Base-by-base conservation (phyloP, 2,797 vertebrate genomes). In the Xenopus petersii region DNA sequence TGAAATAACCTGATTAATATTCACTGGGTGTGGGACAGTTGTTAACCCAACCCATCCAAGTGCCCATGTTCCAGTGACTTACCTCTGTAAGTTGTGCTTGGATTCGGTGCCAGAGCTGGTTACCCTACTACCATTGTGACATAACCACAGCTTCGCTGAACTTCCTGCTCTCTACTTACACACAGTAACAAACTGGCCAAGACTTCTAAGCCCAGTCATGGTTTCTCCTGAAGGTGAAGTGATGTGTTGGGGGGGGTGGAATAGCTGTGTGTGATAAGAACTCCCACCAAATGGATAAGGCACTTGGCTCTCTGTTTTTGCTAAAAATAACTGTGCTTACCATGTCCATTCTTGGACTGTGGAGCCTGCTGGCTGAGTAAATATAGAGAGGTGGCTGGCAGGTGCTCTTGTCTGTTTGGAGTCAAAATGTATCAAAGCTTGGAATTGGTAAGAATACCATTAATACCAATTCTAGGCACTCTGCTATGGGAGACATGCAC, bases 341-440 rank as follows among this genome's bases (percentile, higher is more conserved):
- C 51, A 94, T 90, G 92, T 93, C 93, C 93, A 93, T 94, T 93
- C 93, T 92, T 89, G 93, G 93, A 89, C 81, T 86, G 85, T 80
- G 69, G 64, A 75, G 74, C 83, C 81, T 74, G 80, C 71, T 49
- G 79, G 77, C 83, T 82, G 90, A 92, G 94, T 89, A 91, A 91
- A 93, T 94, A 94, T 93, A 92, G 85, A 86, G 82, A 85, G 82
- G 89, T 90, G 91, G 84, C 85, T 88, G 81, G 80, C 77, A 72
- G 81, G 85, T 82, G 85, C 86, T 85, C 83, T 80, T 64, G 81
- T 73, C 68, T 70, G 59, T 79, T 21, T 75, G 66, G n/a, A 60
- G 70, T 33, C 30, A 58, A 17, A 24, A 61, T 46, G 65, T 17
- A 56, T 16, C 7, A 17, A 56, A 17, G 16, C 15, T 16, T 56